phyloP scores from a whole-genome alignment of 2,888 invertebrate species.

The Dorcus parallelipipedus region DNA sequence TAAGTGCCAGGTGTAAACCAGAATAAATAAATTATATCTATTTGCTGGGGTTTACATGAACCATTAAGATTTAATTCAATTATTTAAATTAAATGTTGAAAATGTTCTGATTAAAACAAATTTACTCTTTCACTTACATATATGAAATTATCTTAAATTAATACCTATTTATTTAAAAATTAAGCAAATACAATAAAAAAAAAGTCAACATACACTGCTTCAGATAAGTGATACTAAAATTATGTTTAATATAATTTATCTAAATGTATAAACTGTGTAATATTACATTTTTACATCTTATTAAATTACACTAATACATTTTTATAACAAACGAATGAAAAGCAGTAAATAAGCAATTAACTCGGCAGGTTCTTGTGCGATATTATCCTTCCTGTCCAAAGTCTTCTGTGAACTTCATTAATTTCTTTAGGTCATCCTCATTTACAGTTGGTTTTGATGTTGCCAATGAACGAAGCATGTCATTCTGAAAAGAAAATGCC shows the following conservation, averaged over 20 bases:
- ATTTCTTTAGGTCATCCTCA: slow-evolving; percentile 87
- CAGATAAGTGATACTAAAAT: neutral
- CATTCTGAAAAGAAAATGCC: slow-evolving; percentile 57
- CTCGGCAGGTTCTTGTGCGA: too few species aligned
- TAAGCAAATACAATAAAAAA: neutral
- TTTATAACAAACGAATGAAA: too few species aligned
- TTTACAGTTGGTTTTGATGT: slow-evolving; percentile 98
- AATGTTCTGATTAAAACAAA: too few species aligned
- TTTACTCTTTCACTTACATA: too few species aligned
- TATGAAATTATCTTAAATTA: neutral
- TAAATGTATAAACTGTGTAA: slow-evolving; percentile 9
- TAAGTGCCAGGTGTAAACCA: slow-evolving; percentile 4
- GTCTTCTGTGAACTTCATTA: slow-evolving; percentile 94
- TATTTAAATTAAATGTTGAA: too few species aligned
- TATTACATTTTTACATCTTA: slow-evolving; percentile 1
- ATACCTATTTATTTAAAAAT: slow-evolving; percentile 10
- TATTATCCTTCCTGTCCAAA: slow-evolving; percentile 93
- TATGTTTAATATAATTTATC: slow-evolving; percentile 2
- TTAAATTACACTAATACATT: slow-evolving; percentile 1
- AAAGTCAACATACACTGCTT: neutral
- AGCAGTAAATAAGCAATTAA: too few species aligned
- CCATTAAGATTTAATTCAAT: too few species aligned
- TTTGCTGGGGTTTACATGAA: too few species aligned
- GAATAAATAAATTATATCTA: too few species aligned
- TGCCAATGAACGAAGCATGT: slow-evolving; percentile 87